Evolutionary conservation across 2,888 invertebrate species (phyloP), one percentile per base, ranked within the genome.

Genomic region (Lasioglossum oenotherae): DNA sequence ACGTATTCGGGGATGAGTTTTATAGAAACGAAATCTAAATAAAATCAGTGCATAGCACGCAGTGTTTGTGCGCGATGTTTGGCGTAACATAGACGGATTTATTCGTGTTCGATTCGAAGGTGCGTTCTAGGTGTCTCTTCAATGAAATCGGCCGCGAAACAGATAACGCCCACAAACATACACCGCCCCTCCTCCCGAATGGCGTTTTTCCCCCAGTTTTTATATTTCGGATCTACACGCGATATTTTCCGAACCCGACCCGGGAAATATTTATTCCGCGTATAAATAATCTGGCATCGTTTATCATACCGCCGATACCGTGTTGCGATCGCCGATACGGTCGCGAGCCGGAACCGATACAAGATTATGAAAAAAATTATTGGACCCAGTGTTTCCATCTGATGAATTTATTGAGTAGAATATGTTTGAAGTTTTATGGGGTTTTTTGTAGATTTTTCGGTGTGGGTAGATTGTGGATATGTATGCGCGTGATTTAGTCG

Each of bases 361-460:
- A 81, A 80, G 82, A 90, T 90, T 88, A 73, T 78, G 78, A 78
- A 79, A 81, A 67, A 81, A 67, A 83, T 53, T 19, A 57, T 60
- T 83, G 12, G 71, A 75, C 35, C 76, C 31, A 27, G 53, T 38
- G 53, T 49, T 38, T 64, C 67, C 64, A 60, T 71, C 64, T 69
- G 81, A 86, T 80, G 74, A 23, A 79, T 8, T 57, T 74, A 67
- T 77, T 49, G 80, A 64, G 12, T 38, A 38, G 69, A 38, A 69
- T 69, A 60, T 67, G 10, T n/a, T 41, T 12, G 12, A 38, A 38
- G 3, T 38, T 12, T 53, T 10, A 38, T 69, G 4, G 41, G 23
- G 23, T 23, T 35, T 35, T 23, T 38, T 23, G 4, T 69, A 23
- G 69, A 64, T 5, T 31, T 64, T 31, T 31, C 1, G 2, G 31